A percentile compares a stretch with the other conserved stretches of the same genome.
Evolutionary conservation across 2,797 vertebrate species (phyloP).

Genomic region (Natrix natrix): DNA sequence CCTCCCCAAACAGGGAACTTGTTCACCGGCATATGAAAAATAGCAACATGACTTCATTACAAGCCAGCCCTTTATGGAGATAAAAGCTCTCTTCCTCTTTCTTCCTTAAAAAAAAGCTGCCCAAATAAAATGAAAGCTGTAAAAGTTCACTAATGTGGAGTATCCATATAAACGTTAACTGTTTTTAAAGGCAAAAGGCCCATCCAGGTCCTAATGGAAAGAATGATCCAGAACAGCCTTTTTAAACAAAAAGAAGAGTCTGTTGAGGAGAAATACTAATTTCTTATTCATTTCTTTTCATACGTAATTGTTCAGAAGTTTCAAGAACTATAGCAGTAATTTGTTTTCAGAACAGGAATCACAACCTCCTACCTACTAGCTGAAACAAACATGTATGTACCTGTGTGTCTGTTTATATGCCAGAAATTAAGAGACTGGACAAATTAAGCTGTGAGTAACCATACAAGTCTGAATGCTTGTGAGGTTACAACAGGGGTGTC

Average conservation of each 20-base stretch:
- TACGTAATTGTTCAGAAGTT: neutral
- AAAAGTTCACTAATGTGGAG: neutral
- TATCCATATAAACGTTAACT: neutral
- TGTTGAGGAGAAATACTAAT: neutral
- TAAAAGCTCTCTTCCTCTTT: neutral
- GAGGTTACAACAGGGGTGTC: neutral
- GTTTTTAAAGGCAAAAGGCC: neutral
- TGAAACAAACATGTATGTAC: neutral
- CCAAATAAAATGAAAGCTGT: neutral
- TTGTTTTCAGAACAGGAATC: neutral
- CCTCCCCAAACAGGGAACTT: conserved; percentile 33
- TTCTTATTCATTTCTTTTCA: neutral
- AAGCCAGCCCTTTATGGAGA: neutral
- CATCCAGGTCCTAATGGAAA: neutral
- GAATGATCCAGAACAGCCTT: neutral
- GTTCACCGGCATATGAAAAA: conserved; percentile 25
- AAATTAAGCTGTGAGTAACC: neutral
- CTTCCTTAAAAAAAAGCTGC: neutral
- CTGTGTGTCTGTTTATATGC: neutral
- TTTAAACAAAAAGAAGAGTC: neutral
- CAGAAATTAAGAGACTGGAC: neutral
- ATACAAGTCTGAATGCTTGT: neutral
- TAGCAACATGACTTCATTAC: conserved; percentile 29
- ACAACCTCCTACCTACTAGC: neutral
- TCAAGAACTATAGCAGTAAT: neutral